phyloP scores from a whole-genome alignment of 2,888 invertebrate genomes.

The Drosophila greeni region DNA sequence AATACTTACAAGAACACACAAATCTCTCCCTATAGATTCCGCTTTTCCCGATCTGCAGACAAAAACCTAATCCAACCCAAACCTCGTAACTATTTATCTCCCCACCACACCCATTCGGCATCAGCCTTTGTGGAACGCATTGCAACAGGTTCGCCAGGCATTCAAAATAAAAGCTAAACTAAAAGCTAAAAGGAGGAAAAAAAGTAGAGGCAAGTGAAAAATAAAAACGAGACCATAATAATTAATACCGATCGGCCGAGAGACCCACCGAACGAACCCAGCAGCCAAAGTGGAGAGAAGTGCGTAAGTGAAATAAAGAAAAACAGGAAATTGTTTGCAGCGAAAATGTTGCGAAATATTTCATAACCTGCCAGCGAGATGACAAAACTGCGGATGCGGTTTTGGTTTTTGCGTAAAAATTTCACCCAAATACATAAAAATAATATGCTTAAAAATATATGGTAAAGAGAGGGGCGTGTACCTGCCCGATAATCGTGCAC shows the following conservation, averaged over 20 bases:
- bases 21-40: not conserved
- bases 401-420: not conserved
- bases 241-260: constrained; percentile 56
- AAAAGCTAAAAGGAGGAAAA: constrained; percentile 21
- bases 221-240: constrained; percentile 52
- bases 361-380: constrained; percentile 60
- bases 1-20: too few species aligned
- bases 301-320: constrained; percentile 59
- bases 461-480: constrained; percentile 7
- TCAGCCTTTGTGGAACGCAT: constrained; percentile 50
- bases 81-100: constrained; percentile 16
- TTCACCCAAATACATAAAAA: constrained; percentile 6
- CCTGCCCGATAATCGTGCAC: constrained; percentile 2
- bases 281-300: constrained; percentile 34
- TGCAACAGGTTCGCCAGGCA: constrained; percentile 59
- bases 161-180: constrained; percentile 38
- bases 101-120: constrained; percentile 18
- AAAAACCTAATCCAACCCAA: constrained; percentile 18
- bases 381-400: constrained; percentile 41
- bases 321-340: constrained; percentile 58
- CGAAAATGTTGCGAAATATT: constrained; percentile 51
- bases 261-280: constrained; percentile 30
- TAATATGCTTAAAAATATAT: not conserved
- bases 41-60: not conserved
- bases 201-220: constrained; percentile 19